Conservation (phyloP, 2,888 invertebrate species). For the Agapostemon virescens region DNA sequence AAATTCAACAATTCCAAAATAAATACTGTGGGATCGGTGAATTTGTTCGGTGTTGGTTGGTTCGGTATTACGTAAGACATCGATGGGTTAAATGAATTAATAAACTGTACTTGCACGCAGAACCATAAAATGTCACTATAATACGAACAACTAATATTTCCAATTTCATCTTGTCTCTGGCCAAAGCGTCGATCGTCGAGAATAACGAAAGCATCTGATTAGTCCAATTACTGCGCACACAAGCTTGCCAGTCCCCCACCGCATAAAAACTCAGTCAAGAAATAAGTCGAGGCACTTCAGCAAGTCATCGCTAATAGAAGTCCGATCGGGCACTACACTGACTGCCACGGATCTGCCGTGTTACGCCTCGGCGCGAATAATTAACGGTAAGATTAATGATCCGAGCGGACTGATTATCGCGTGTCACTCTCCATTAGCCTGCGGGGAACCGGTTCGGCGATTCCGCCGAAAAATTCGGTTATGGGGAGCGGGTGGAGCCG, state of each 20-base stretch:
- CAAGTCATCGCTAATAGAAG: slow-evolving; percentile 9
- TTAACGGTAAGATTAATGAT: slow-evolving; percentile 6
- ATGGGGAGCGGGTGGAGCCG: neutral
- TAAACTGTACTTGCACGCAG: no score
- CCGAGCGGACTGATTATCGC: neutral
- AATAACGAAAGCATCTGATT: neutral
- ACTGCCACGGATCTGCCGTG: neutral
- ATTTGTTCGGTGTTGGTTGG: no score
- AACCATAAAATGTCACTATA: no score
- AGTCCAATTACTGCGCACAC: neutral
- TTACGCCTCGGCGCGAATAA: slow-evolving; percentile 11
- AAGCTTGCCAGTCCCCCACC: neutral
- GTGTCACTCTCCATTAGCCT: slow-evolving; percentile 12
- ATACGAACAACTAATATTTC: no score
- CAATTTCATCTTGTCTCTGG: no score
- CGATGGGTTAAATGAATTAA: no score
- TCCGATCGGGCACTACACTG: neutral
- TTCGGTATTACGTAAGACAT: no score
- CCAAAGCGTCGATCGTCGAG: neutral
- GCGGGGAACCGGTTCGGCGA: slow-evolving; percentile 15
- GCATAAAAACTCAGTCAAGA: neutral
- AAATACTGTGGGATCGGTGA: no score
- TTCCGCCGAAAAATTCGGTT: slow-evolving; percentile 12
- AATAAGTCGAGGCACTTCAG: neutral
- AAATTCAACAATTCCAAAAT: no score